Conservation (phyloP, 1,140 invertebrate genomes). For the Zaprionus kolodkinae region DNA sequence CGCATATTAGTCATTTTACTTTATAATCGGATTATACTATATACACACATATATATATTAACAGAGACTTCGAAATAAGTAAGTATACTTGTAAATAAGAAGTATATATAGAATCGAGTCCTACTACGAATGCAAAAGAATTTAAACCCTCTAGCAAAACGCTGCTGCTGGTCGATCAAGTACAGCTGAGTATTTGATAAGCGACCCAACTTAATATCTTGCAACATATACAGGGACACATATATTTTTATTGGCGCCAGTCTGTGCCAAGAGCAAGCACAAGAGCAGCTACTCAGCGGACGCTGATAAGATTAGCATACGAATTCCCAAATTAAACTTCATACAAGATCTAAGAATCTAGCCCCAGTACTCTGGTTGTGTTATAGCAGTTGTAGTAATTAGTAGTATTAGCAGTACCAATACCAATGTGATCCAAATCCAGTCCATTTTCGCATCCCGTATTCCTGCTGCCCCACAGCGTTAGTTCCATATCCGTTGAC, state of each 20-base stretch:
- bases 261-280: slow-evolving; percentile 5
- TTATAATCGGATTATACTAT: background rate
- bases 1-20: background rate
- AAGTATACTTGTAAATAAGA: background rate
- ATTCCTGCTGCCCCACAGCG: background rate
- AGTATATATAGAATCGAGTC: background rate
- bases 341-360: background rate
- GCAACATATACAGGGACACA: background rate
- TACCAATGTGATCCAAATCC: slow-evolving; percentile 14
- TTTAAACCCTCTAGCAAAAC: background rate
- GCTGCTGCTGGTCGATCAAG: background rate
- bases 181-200: background rate
- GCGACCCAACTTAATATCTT: background rate
- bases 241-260: slow-evolving; percentile 3
- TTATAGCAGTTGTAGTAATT: background rate
- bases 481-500: slow-evolving; percentile 1
- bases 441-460: slow-evolving; percentile 11
- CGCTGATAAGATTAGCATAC: slow-evolving; percentile 54
- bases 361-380: background rate
- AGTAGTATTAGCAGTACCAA: slow-evolving; percentile 12
- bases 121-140: background rate
- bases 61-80: background rate
- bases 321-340: slow-evolving; percentile 16
- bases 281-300: background rate
- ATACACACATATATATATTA: background rate